Percentiles rank a stretch among this genome's conserved stretches.
phyloP scores from a whole-genome alignment of 2,888 invertebrate species.

The Masnerella sp. region DNA sequence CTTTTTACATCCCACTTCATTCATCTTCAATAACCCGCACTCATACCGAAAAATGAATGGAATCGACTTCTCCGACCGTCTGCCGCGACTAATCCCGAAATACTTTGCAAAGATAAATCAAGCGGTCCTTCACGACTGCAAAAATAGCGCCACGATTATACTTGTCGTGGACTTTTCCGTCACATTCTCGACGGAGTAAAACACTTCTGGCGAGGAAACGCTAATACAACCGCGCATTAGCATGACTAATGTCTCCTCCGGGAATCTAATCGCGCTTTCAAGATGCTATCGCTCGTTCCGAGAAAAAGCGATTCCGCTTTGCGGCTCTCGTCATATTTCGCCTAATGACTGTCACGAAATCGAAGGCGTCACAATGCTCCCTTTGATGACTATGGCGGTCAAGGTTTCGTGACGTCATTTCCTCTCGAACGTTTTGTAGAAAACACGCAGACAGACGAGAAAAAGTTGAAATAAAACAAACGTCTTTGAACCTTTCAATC shows the following conservation, averaged over 20 bases:
- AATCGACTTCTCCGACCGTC: no score
- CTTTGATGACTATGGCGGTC: constrained; percentile 26
- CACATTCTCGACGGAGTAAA: constrained; percentile 19
- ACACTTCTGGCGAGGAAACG: constrained; percentile 1
- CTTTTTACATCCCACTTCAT: no score
- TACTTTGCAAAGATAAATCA: no score
- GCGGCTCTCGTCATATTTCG: constrained; percentile 17
- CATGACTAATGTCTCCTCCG: constrained; percentile 30
- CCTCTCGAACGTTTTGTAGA: constrained; percentile 4
- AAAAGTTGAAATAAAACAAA: constrained; percentile 3
- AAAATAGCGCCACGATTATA: no score
- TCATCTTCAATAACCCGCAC: no score
- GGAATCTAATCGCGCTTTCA: constrained; percentile 24
- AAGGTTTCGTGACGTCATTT: constrained; percentile 37
- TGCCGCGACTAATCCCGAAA: no score
- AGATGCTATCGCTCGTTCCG: constrained; percentile 6
- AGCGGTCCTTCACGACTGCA: neutral
- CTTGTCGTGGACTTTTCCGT: no score
- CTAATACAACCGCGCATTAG: constrained; percentile 18
- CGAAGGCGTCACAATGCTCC: constrained; percentile 23
- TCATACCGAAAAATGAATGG: no score
- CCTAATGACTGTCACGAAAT: constrained; percentile 17
- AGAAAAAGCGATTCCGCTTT: constrained; percentile 8
- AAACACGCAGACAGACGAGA: neutral
- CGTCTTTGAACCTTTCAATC: no score